phyloP scores from a whole-genome alignment of 2,797 vertebrate species.

The Neosilurus mollespiculum region DNA sequence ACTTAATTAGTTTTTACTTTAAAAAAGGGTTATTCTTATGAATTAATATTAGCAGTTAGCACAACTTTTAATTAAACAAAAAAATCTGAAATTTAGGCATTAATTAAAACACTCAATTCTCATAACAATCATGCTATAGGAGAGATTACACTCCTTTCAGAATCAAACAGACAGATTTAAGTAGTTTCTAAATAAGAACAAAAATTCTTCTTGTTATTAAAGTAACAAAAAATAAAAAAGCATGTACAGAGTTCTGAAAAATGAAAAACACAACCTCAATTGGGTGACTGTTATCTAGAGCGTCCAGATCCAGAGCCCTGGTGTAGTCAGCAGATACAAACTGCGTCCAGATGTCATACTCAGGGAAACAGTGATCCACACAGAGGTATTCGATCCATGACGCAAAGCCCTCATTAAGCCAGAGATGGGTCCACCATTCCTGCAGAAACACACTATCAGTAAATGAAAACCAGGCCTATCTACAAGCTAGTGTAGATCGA shows the following conservation, averaged over 20 bases:
- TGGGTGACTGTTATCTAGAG: constrained; percentile 97
- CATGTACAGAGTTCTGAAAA: background rate
- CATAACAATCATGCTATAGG: background rate
- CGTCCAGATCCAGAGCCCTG: constrained; percentile 93
- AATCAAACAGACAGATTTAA: background rate
- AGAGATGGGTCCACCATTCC: constrained; percentile 99
- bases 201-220: background rate
- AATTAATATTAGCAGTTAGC: background rate
- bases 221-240: background rate
- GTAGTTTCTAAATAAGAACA: background rate
- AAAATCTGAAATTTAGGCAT: background rate
- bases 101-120: background rate
- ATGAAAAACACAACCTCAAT: constrained; percentile 82
- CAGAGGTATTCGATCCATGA: constrained; percentile 99
- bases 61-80: background rate
- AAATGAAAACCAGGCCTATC: background rate
- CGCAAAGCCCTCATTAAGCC: constrained; percentile 98
- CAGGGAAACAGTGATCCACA: constrained; percentile 98
- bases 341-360: constrained; percentile 99
- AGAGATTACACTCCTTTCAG: background rate
- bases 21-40: background rate
- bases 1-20: background rate
- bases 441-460: constrained; percentile 57
- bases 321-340: constrained; percentile 98
- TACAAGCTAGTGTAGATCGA: background rate